Percentiles rank a stretch among this genome's conserved stretches.
These are phyloP conservation scores for Athalia cordata DNA, from an alignment of 2,888 invertebrate species.

Conservation along the genomic window DNA sequence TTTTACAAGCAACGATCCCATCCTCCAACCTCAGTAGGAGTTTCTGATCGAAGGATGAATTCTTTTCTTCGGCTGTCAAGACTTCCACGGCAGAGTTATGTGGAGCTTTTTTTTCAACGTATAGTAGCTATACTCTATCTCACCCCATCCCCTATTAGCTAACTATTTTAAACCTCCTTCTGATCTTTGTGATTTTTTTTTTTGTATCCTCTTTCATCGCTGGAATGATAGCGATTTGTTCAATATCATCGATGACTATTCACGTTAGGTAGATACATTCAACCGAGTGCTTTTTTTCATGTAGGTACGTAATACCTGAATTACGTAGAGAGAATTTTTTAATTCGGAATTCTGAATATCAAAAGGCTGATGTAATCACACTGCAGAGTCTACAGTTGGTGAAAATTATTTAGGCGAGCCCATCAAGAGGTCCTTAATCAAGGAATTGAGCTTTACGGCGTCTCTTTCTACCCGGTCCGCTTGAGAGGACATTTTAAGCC, in stretches of 20 bases:
- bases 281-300: no score
- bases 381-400: no score
- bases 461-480: constrained; percentile 10
- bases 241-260: neutral
- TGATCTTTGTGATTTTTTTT: neutral
- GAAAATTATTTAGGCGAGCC: constrained; percentile 9
- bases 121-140: neutral
- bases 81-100: constrained; percentile 44
- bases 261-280: no score
- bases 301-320: no score
- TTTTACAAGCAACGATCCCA: constrained; percentile 50
- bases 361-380: no score
- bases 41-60: constrained; percentile 50
- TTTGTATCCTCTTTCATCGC: neutral
- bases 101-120: constrained; percentile 10
- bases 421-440: constrained; percentile 41
- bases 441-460: constrained; percentile 18
- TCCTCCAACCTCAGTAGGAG: constrained; percentile 24
- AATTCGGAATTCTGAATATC: no score
- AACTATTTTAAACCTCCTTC: constrained; percentile 1
- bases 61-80: constrained; percentile 47
- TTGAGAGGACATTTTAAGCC: constrained; percentile 29
- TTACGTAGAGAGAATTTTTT: no score
- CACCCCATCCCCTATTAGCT: neutral
- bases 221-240: neutral